Base-by-base conservation (phyloP, 1,140 invertebrate genomes). In the Tetraneura akinire region DNA sequence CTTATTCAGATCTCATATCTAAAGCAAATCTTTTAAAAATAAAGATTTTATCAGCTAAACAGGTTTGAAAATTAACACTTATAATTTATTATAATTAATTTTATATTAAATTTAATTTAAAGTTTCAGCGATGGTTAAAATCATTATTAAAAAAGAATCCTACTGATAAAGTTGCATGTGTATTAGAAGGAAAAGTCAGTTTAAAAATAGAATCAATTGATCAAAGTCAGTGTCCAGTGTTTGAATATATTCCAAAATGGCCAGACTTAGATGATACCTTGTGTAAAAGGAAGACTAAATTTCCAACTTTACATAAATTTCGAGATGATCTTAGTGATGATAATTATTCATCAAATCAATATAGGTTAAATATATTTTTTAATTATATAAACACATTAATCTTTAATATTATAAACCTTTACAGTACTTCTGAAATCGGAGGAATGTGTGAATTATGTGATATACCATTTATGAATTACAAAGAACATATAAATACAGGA, bases 191-290 rank as follows among this genome's bases (percentile, higher is more conserved):
- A 78, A 78, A 78, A 78, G 37, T 78, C 26, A 78, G 74, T 45
- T 62, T 78, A 47, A 78, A 78, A 78, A 78, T 78, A 26, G 74
- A 78, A 47, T 78, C 74, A 47, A 23, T 78, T n/a, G 73, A 76
- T 47, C 37, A 60, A 78, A 23, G 23, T 18, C 55, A 78, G 45
- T 60, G 74, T 62, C 74, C 74, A 62, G 74, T 78, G 0, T 78
- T 78, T 78, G 74, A 78, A 62, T 78, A 47, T 47, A 78, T 78
- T 42, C 74, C 74, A 0, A 78, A 78, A 32, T 78, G 74, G 74
- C 74, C 74, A 47, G 74, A 78, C 47, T 42, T 78, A 60, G 74
- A 55, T 13, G 74, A 62, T 13, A 45, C 74, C 18, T 47, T 78
- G 9, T 78, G 55, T 62, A 78, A 78, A 60, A 78, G 47, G 3